A percentile compares a stretch with the other conserved stretches of the same genome.
Conservation (phyloP, 2,888 invertebrate species). For the Drosophila recens region DNA sequence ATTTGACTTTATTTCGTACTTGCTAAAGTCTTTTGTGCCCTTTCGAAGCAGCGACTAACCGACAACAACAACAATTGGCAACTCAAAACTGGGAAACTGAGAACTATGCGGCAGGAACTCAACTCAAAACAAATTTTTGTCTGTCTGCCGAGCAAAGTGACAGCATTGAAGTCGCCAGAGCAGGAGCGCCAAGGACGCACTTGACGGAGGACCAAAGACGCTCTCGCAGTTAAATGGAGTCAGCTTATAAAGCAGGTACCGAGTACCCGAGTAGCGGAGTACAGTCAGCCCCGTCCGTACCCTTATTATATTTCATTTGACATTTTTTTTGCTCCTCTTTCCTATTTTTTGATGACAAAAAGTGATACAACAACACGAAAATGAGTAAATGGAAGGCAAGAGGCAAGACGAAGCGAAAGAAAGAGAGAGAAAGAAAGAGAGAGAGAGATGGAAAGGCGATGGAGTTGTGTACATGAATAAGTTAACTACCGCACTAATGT, state of each 20-base stretch:
- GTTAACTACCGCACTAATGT: slow-evolving; percentile 76
- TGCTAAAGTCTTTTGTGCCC: slow-evolving; percentile 41
- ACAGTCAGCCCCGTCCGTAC: slow-evolving; percentile 31
- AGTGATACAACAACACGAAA: slow-evolving; percentile 54
- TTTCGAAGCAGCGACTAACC: slow-evolving; percentile 34
- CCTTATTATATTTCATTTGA: slow-evolving; percentile 71
- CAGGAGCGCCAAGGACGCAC: slow-evolving; percentile 43
- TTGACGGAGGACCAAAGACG: slow-evolving; percentile 41
- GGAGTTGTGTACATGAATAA: slow-evolving; percentile 68
- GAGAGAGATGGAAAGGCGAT: slow-evolving; percentile 21
- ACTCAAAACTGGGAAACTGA: slow-evolving; percentile 46
- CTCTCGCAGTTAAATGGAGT: slow-evolving; percentile 58
- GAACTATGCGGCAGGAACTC: slow-evolving; percentile 57
- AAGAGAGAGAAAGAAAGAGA: no score
- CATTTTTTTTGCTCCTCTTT: slow-evolving; percentile 36
- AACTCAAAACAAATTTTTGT: slow-evolving; percentile 55
- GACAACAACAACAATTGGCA: slow-evolving; percentile 24
- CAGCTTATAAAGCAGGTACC: slow-evolving; percentile 57
- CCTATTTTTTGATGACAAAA: slow-evolving; percentile 42
- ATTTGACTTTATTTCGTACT: slow-evolving; percentile 62
- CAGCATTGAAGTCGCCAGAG: slow-evolving; percentile 56
- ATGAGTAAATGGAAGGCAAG: slow-evolving; percentile 30
- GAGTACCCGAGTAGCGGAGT: not conserved
- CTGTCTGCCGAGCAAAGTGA: slow-evolving; percentile 49
- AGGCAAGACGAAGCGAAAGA: no score